Evolutionary conservation across 2,888 invertebrate genomes (phyloP).

Genomic region (Clunio marinus): DNA sequence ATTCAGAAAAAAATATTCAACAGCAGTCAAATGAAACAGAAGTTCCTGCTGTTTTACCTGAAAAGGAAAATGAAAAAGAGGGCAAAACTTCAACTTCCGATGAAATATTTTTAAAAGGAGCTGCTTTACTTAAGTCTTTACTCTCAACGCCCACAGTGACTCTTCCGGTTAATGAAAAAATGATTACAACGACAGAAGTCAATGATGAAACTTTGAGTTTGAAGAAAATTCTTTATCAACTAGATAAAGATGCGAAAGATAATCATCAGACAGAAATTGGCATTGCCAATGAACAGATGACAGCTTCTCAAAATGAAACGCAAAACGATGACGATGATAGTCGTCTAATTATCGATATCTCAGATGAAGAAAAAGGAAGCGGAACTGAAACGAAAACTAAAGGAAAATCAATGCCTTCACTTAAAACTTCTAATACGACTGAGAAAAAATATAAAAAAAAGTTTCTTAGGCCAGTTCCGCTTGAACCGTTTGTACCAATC

Average conservation of each 20-base stretch:
- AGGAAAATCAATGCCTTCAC: constrained; percentile 23
- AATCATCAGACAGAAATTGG: background rate
- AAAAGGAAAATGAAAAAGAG: background rate
- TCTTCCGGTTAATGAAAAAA: constrained; percentile 7
- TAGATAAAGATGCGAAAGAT: background rate
- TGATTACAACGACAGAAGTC: constrained; percentile 32
- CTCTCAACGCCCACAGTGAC: constrained; percentile 26
- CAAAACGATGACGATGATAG: constrained; percentile 26
- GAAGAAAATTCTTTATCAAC: constrained; percentile 30
- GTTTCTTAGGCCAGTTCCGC: background rate
- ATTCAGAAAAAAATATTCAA: too few species aligned
- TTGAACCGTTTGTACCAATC: background rate
- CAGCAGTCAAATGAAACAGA: too few species aligned
- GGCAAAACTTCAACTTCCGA: background rate
- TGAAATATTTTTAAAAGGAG: background rate
- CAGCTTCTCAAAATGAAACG: background rate
- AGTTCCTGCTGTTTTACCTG: background rate
- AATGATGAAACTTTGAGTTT: constrained; percentile 20
- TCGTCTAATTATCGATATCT: constrained; percentile 31
- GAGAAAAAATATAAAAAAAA: background rate
- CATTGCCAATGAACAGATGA: background rate
- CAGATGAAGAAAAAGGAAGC: constrained; percentile 7
- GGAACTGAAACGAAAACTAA: background rate
- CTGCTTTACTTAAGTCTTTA: constrained; percentile 23
- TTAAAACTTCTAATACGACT: background rate